These are phyloP conservation scores for Hyposoter didymator DNA, from an alignment of 2,888 invertebrate genomes.

Conservation along the genomic window DNA sequence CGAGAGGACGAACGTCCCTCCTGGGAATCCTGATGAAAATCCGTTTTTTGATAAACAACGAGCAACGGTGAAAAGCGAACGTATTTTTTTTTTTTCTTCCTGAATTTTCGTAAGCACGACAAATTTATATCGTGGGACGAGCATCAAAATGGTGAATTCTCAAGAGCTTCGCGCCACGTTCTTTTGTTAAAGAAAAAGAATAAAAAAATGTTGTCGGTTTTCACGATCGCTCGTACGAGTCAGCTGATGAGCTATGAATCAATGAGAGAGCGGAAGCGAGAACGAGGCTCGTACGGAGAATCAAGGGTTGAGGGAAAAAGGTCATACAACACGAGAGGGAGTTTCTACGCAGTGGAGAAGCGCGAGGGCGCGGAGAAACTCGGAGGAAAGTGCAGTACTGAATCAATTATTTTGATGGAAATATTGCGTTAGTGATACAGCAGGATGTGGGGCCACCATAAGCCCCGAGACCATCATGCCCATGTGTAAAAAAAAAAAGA, in stretches of 20 bases:
- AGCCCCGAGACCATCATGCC: constrained; percentile 11
- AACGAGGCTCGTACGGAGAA: background rate
- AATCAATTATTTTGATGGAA: constrained; percentile 77
- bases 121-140: background rate
- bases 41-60: background rate
- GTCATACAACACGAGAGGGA: constrained; percentile 7
- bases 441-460: constrained; percentile 30
- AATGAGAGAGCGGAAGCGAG: background rate
- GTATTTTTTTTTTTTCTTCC: background rate
- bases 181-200: constrained; percentile 5
- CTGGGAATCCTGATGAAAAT: background rate
- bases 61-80: background rate
- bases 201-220: constrained; percentile 18
- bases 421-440: constrained; percentile 72
- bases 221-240: constrained; percentile 8
- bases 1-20: background rate
- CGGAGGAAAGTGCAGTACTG: constrained; percentile 68
- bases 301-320: constrained; percentile 27
- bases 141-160: background rate
- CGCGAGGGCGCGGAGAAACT: constrained; percentile 30
- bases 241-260: constrained; percentile 21
- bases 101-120: background rate
- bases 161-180: background rate
- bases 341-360: constrained; percentile 11
- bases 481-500: constrained; percentile 14